A percentile compares a stretch with the other conserved stretches of the same genome.
Evolutionary conservation across 2,888 invertebrate species (phyloP).

Genomic region (Caradrina kadenii): DNA sequence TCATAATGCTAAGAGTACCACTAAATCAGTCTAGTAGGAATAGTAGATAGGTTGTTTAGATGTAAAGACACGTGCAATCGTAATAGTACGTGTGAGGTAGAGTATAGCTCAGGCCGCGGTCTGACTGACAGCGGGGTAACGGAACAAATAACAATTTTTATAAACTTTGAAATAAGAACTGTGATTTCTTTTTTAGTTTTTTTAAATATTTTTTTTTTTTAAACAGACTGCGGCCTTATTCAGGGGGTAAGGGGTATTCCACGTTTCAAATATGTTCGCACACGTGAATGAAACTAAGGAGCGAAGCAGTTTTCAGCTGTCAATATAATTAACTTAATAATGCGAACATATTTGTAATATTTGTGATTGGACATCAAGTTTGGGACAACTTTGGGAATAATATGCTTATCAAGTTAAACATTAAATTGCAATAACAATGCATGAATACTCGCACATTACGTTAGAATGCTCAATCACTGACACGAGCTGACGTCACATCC

Average conservation of each 20-base stretch:
- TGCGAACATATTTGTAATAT: constrained; percentile 54
- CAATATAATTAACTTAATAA: constrained; percentile 12
- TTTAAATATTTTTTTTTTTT: constrained; percentile 14
- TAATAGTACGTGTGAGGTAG: constrained; percentile 82
- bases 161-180: not conserved
- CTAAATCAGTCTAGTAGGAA: constrained; percentile 89
- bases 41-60: constrained; percentile 79
- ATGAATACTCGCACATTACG: constrained; percentile 37
- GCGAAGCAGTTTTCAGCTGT: not conserved
- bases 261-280: constrained; percentile 59
- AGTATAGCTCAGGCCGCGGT: constrained; percentile 63
- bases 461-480: constrained; percentile 48
- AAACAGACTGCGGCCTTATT: constrained; percentile 51
- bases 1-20: constrained; percentile 82
- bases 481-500: constrained; percentile 32
- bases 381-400: constrained; percentile 27
- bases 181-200: not conserved
- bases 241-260: constrained; percentile 18
- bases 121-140: constrained; percentile 55
- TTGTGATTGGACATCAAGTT: constrained; percentile 34
- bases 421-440: constrained; percentile 43
- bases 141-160: not conserved
- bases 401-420: constrained; percentile 39
- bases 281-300: constrained; percentile 4
- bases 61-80: constrained; percentile 79